Evolutionary conservation across 2,888 invertebrate genomes (phyloP).

Genomic region (Galeruca laticollis): DNA sequence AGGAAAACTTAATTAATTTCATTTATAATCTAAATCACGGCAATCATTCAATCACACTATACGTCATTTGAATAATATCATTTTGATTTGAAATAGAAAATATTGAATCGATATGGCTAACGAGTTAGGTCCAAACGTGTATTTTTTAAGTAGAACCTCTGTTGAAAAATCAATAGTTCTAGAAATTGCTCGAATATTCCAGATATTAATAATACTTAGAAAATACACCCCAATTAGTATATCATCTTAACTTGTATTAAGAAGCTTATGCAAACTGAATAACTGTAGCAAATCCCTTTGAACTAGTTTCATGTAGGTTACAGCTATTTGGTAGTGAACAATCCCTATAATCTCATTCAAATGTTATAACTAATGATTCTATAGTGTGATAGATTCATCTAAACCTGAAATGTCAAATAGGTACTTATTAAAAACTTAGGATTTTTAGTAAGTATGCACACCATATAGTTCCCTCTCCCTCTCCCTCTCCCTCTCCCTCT

Average conservation of each 20-base stretch:
- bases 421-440: no score
- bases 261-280: not conserved
- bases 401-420: no score
- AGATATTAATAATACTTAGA: conserved; percentile 5
- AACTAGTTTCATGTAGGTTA: no score
- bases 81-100: not conserved
- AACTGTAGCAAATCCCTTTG: not conserved
- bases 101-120: conserved; percentile 25
- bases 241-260: not conserved
- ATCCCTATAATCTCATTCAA: no score
- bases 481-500: no score
- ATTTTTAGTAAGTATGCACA: no score
- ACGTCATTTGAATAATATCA: not conserved
- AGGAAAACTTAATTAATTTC: not conserved
- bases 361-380: no score
- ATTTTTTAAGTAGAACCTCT: conserved; percentile 24
- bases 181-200: not conserved
- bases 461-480: no score
- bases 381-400: no score
- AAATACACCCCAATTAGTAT: conserved; percentile 17
- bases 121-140: conserved; percentile 21
- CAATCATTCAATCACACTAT: not conserved
- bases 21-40: not conserved
- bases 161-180: not conserved
- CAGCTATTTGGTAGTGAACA: no score